Conservation (phyloP, 2,113 vertebrate genomes). For the Aplodontia rufa region DNA sequence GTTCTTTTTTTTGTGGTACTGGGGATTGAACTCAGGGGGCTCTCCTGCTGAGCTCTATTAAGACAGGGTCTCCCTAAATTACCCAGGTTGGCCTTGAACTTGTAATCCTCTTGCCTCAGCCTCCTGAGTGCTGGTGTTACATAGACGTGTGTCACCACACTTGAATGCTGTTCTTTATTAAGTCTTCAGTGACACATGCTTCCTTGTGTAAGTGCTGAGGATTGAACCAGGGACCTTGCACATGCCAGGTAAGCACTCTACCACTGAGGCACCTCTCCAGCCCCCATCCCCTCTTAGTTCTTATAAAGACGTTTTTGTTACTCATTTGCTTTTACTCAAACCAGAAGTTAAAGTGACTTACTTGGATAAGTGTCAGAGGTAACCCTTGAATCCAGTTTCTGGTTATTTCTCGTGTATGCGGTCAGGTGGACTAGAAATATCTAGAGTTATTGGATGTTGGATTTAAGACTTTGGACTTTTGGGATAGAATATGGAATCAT, state of each 20-base stretch:
- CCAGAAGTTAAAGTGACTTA: slow-evolving; percentile 58
- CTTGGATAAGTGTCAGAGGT: slow-evolving; percentile 34
- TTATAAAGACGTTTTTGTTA: slow-evolving; percentile 45
- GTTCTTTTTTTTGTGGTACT: not conserved
- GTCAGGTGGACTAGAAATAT: not conserved
- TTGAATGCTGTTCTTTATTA: not conserved
- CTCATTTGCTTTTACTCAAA: slow-evolving; percentile 16
- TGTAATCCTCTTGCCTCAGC: not conserved
- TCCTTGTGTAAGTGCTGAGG: not conserved
- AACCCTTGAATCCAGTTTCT: slow-evolving; percentile 40
- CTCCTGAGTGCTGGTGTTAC: not conserved
- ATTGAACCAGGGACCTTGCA: not conserved
- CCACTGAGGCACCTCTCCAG: no score
- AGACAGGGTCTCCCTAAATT: not conserved
- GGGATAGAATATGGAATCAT: not conserved
- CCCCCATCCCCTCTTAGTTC: not conserved
- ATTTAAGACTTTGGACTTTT: slow-evolving; percentile 13
- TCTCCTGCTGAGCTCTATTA: not conserved
- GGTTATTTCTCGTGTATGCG: slow-evolving; percentile 30
- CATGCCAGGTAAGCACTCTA: not conserved
- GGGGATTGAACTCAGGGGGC: not conserved
- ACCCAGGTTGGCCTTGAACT: not conserved
- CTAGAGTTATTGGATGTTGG: not conserved
- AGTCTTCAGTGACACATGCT: slow-evolving; percentile 19
- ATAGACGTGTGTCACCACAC: not conserved